These are phyloP conservation scores for Cochlearius cochlearius DNA, from an alignment of 2,113 vertebrate species.

Conservation along the genomic window DNA sequence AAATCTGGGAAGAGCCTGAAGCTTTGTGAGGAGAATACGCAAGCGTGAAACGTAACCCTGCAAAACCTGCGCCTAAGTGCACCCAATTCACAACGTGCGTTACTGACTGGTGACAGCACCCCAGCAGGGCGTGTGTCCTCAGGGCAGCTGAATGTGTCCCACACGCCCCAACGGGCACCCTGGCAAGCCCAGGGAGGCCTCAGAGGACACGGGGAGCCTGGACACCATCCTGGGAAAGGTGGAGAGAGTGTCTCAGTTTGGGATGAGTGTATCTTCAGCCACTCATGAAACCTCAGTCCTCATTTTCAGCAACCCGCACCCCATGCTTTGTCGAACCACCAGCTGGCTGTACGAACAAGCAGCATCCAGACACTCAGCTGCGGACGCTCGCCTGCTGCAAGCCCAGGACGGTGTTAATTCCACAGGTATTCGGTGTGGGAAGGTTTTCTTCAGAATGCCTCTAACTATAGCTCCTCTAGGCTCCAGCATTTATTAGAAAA, in stretches of 20 bases:
- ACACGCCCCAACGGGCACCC: neutral
- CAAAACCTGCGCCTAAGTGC: neutral
- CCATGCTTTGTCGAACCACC: neutral
- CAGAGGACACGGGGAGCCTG: fast-evolving
- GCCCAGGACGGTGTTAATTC: neutral
- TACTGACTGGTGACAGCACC: neutral
- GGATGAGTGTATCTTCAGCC: neutral
- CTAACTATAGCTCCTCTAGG: neutral
- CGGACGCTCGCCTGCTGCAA: neutral
- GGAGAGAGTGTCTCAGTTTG: neutral
- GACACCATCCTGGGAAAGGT: neutral
- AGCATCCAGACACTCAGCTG: neutral
- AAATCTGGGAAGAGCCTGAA: neutral
- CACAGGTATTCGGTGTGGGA: neutral
- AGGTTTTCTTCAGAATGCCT: neutral
- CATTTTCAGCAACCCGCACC: neutral
- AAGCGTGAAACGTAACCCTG: neutral
- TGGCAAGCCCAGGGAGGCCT: neutral
- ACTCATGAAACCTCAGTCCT: neutral
- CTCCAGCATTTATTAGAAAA: neutral
- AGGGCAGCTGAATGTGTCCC: neutral
- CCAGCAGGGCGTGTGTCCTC: neutral
- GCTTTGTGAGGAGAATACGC: neutral
- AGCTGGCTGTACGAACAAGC: fast-evolving
- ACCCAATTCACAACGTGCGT: neutral